Conservation (phyloP, 2,797 vertebrate genomes). For the Corythornis leucogaster region DNA sequence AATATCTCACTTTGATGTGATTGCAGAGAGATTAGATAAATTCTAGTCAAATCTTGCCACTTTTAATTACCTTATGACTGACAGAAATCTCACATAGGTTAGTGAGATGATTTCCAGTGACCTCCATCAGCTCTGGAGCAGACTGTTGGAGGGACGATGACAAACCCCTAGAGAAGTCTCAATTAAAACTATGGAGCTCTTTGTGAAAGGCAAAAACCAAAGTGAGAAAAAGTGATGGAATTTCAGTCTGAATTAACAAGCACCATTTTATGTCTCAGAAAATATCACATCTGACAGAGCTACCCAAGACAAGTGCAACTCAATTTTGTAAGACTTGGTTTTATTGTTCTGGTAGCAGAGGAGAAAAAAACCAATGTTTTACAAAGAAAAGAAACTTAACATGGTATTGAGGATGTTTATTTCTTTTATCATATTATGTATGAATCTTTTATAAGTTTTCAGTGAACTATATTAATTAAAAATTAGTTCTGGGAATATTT, state of each 20-base stretch:
- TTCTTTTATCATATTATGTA: conserved; percentile 74
- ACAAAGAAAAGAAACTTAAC: conserved; percentile 67
- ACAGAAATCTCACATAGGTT: neutral
- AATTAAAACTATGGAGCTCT: rapidly evolving
- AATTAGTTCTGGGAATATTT: conserved; percentile 77
- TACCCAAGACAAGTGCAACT: conserved; percentile 33
- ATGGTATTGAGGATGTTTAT: conserved; percentile 73
- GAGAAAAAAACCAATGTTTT: conserved; percentile 16
- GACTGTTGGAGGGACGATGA: neutral
- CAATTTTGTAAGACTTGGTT: neutral
- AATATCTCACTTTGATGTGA: rapidly evolving
- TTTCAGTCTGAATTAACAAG: neutral
- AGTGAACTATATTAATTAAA: conserved; percentile 78
- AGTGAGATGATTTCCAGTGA: neutral
- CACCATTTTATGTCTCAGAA: neutral
- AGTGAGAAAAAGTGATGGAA: neutral
- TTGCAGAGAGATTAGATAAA: neutral
- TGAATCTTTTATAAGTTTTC: conserved; percentile 76
- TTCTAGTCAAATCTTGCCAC: neutral
- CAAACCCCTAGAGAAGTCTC: neutral
- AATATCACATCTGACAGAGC: conserved; percentile 26
- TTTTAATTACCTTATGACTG: neutral
- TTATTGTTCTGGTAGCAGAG: conserved; percentile 14
- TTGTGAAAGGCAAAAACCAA: neutral
- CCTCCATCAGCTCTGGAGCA: neutral